Evolutionary conservation across 2,888 invertebrate species (phyloP).

Genomic region (Orthosia cruda): DNA sequence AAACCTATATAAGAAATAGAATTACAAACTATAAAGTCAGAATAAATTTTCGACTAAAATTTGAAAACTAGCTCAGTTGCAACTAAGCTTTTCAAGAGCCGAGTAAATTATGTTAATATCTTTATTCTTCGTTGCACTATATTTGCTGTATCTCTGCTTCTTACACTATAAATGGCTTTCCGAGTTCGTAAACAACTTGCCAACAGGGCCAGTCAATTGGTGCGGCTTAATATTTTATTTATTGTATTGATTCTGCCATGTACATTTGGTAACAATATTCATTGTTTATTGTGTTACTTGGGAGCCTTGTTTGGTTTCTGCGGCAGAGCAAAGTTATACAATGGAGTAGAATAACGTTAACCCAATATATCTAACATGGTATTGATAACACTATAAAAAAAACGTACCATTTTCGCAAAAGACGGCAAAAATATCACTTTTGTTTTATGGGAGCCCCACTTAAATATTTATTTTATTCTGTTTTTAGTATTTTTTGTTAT

Average conservation of each 20-base stretch:
- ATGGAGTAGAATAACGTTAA: not conserved
- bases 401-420: too few species aligned
- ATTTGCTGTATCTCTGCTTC: conserved; percentile 26
- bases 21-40: conserved; percentile 1
- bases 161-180: conserved; percentile 34
- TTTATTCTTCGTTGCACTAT: conserved; percentile 31
- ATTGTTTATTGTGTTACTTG: conserved; percentile 8
- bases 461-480: too few species aligned
- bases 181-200: conserved; percentile 37
- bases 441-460: too few species aligned
- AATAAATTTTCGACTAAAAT: not conserved
- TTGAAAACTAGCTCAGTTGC: conserved; percentile 27
- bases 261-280: conserved; percentile 10
- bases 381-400: too few species aligned
- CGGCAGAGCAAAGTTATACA: too few species aligned
- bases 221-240: conserved; percentile 39
- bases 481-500: too few species aligned
- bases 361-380: too few species aligned
- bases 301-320: not conserved
- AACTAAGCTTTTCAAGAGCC: conserved; percentile 42
- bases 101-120: conserved; percentile 55
- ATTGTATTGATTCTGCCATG: conserved; percentile 36
- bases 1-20: conserved; percentile 18
- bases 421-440: too few species aligned
- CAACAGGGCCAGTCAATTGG: conserved; percentile 40